Evolutionary conservation across 2,888 invertebrate genomes (phyloP).

Genomic region (Junonia oenone): DNA sequence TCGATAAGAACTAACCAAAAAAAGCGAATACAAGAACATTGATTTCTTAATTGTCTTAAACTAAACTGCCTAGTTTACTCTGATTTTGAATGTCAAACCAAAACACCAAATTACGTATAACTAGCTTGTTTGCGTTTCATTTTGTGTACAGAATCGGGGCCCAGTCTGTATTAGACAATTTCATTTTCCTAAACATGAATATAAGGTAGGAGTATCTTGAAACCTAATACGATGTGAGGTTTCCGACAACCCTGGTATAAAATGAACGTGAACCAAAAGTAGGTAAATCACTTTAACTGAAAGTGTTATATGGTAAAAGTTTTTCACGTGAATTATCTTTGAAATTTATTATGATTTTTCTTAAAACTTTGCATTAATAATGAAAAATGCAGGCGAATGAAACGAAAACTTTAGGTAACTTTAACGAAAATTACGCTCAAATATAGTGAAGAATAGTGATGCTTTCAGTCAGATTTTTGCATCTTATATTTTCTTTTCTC

Average conservation of each 20-base stretch:
- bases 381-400: not conserved
- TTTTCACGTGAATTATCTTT: slow-evolving; percentile 3
- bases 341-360: not conserved
- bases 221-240: not conserved
- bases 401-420: not conserved
- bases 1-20: too few relatives aligned
- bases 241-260: slow-evolving; percentile 9
- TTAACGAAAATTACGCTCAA: not conserved
- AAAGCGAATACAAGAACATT: too few relatives aligned
- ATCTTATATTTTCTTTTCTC: too few relatives aligned
- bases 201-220: not conserved
- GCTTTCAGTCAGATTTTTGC: too few relatives aligned
- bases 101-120: too few relatives aligned
- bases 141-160: too few relatives aligned
- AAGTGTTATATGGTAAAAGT: slow-evolving; percentile 18
- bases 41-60: too few relatives aligned
- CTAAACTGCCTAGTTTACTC: too few relatives aligned
- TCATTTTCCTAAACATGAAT: not conserved
- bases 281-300: slow-evolving; percentile 16
- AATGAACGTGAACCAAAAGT: slow-evolving; percentile 9
- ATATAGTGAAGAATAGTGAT: not conserved
- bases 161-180: too few relatives aligned
- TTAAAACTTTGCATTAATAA: not conserved
- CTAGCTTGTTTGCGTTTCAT: too few relatives aligned
- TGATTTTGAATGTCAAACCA: too few relatives aligned